Evolutionary conservation across 2,888 invertebrate species (phyloP).

Genomic region (Eupithecia pulchellata): DNA sequence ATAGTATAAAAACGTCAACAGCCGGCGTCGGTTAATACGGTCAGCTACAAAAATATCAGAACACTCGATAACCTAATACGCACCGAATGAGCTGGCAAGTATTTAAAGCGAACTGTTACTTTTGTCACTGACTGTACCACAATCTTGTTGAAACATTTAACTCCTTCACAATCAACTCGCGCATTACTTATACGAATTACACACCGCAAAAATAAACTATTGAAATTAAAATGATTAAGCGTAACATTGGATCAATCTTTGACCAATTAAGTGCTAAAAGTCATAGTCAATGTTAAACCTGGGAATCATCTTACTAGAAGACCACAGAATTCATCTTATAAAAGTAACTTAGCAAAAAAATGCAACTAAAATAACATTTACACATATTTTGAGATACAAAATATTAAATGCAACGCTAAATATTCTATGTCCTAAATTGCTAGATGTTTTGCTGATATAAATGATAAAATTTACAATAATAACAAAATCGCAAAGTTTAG

Average conservation of each 20-base stretch:
- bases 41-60: slow-evolving; percentile 47
- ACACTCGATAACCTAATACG: slow-evolving; percentile 32
- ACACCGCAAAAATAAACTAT: slow-evolving; percentile 34
- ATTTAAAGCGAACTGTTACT: slow-evolving; percentile 35
- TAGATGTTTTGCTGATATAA: slow-evolving; percentile 19
- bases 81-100: slow-evolving; percentile 8
- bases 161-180: slow-evolving; percentile 26
- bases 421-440: slow-evolving; percentile 13
- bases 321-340: slow-evolving; percentile 14
- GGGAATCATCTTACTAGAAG: slow-evolving; percentile 10
- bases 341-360: slow-evolving; percentile 20
- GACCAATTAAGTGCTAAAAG: slow-evolving; percentile 26
- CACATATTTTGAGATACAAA: slow-evolving; percentile 27
- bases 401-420: slow-evolving; percentile 24
- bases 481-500: slow-evolving; percentile 16
- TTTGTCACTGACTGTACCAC: slow-evolving; percentile 40
- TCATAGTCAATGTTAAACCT: slow-evolving; percentile 14
- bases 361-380: slow-evolving; percentile 23
- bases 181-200: slow-evolving; percentile 23
- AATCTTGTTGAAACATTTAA: slow-evolving; percentile 20
- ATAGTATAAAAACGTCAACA: slow-evolving; percentile 68
- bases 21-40: slow-evolving; percentile 52
- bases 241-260: slow-evolving; percentile 34
- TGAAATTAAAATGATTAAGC: slow-evolving; percentile 38
- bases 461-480: slow-evolving; percentile 30